These are phyloP conservation scores for Procambarus virginalis DNA, from an alignment of 1,140 invertebrate genomes.

Conservation along the genomic window DNA sequence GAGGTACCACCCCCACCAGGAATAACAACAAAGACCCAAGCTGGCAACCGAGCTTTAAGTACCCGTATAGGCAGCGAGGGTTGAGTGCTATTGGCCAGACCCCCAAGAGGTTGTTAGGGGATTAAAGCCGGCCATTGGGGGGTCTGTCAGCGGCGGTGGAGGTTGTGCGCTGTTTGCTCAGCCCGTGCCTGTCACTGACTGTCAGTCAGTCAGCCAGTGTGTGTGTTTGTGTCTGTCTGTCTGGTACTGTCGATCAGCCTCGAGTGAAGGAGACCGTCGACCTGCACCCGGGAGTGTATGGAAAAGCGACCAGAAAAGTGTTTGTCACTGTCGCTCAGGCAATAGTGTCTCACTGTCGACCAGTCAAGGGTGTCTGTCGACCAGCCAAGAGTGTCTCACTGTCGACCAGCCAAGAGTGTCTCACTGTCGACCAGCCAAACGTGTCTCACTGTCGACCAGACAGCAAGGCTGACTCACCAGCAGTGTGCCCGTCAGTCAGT, in stretches of 20 bases:
- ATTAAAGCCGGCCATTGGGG: slow-evolving; percentile 34
- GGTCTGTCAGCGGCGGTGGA: background rate
- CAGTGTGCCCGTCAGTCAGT: too few relatives aligned
- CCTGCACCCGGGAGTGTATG: too few relatives aligned
- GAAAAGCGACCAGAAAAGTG: too few relatives aligned
- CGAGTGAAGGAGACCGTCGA: too few relatives aligned
- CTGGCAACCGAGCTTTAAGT: slow-evolving; percentile 50
- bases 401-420: background rate
- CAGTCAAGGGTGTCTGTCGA: too few relatives aligned
- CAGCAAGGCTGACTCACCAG: too few relatives aligned
- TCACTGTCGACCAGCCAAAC: background rate
- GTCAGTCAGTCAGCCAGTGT: background rate
- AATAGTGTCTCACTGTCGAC: too few relatives aligned
- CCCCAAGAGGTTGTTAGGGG: slow-evolving; percentile 50
- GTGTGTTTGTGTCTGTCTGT: too few relatives aligned
- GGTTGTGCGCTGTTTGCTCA: background rate
- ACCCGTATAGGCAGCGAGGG: slow-evolving; percentile 60
- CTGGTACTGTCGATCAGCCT: too few relatives aligned
- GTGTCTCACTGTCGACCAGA: background rate
- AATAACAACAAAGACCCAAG: background rate
- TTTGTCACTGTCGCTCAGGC: too few relatives aligned
- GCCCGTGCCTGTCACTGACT: too few relatives aligned
- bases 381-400: background rate
- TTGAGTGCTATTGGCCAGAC: slow-evolving; percentile 44
- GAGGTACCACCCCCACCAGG: background rate